Percentiles rank a stretch among this genome's conserved stretches.
phyloP scores from a whole-genome alignment of 2,888 invertebrate species.

The Agrotis ipsilon region DNA sequence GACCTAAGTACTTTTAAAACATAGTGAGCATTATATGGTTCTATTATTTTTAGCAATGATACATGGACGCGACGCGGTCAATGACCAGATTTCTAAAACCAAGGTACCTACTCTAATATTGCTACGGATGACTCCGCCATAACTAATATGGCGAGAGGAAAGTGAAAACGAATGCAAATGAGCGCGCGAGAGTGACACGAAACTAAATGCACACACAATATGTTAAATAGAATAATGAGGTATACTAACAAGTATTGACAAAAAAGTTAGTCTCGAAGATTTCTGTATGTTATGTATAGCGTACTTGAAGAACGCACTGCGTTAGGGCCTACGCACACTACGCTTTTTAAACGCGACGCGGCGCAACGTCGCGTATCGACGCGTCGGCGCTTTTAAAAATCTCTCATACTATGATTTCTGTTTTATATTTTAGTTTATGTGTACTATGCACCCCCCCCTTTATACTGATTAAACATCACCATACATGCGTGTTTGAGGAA shows the following conservation, averaged over 20 bases:
- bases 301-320: too few relatives aligned
- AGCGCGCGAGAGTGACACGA: conserved; percentile 44
- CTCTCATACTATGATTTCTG: too few relatives aligned
- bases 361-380: too few relatives aligned
- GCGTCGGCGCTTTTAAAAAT: too few relatives aligned
- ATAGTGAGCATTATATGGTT: background rate
- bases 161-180: conserved; percentile 75
- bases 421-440: too few relatives aligned
- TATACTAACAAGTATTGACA: background rate
- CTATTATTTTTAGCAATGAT: background rate
- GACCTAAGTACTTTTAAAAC: background rate
- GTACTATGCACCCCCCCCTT: too few relatives aligned
- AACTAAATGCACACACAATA: conserved; percentile 25
- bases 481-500: too few relatives aligned
- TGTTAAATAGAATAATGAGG: conserved; percentile 17
- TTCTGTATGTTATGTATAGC: too few relatives aligned
- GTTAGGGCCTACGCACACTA: too few relatives aligned
- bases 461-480: too few relatives aligned
- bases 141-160: conserved; percentile 77
- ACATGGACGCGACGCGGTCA: conserved; percentile 7
- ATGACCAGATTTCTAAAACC: conserved; percentile 70
- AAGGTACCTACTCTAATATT: conserved; percentile 59
- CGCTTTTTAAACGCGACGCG: too few relatives aligned
- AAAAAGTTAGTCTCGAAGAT: too few relatives aligned
- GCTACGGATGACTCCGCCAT: conserved; percentile 53